phyloP scores from a whole-genome alignment of 64 coral and sea anemone genomes.

The Dendronephthya gigantea region DNA sequence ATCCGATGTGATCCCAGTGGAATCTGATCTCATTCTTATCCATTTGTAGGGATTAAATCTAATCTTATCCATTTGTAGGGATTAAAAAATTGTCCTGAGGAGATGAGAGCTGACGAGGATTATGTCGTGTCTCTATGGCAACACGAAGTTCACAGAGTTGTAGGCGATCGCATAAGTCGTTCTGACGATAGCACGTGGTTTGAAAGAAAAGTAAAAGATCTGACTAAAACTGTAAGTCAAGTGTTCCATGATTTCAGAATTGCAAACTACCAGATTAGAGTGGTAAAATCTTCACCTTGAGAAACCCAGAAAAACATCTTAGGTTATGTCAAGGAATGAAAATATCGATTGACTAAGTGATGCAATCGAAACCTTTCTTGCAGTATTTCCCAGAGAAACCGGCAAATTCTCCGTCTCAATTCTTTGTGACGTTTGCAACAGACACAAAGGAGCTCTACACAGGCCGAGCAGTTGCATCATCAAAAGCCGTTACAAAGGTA shows the following conservation, averaged over 20 bases:
- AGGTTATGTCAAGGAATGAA: too few relatives aligned
- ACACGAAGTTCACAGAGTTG: conserved; percentile 64
- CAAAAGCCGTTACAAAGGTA: conserved; percentile 59
- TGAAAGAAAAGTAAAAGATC: conserved; percentile 63
- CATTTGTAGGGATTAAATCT: too few relatives aligned
- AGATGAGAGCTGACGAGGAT: conserved; percentile 93
- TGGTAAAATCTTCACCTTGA: too few relatives aligned
- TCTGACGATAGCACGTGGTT: conserved; percentile 78
- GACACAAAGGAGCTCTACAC: conserved; percentile 49
- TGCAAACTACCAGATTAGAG: neutral
- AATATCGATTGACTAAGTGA: too few relatives aligned
- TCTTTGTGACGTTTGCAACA: conserved; percentile 77
- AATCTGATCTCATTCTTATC: too few relatives aligned
- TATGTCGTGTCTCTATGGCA: conserved; percentile 95
- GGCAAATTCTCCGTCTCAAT: conserved; percentile 62
- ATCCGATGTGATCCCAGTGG: too few relatives aligned
- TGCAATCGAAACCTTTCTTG: too few relatives aligned
- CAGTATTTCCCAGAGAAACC: conserved; percentile 72
- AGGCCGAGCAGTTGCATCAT: conserved; percentile 57
- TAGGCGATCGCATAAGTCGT: conserved; percentile 76
- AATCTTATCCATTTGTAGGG: conserved; percentile 35
- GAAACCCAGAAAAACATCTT: too few relatives aligned
- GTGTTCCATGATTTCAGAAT: neutral
- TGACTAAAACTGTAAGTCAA: conserved; percentile 55
- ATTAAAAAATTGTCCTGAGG: conserved; percentile 87